Percentiles rank a stretch among this genome's conserved stretches.
phyloP scores from a whole-genome alignment of 2,797 vertebrate genomes.

The Macroramphosus scolopax region DNA sequence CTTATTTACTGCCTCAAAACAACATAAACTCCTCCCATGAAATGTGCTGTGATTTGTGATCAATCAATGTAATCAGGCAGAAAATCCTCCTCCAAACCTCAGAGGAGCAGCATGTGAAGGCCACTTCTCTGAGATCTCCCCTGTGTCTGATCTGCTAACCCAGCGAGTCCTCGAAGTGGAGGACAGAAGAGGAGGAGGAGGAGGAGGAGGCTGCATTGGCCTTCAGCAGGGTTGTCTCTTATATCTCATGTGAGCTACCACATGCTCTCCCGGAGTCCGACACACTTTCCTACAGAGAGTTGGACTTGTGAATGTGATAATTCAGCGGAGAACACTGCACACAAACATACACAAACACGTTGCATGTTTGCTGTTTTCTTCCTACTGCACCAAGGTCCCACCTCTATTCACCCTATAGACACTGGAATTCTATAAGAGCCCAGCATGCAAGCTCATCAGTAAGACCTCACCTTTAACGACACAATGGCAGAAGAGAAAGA shows the following conservation, averaged over 20 bases:
- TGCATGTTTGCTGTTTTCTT: not conserved
- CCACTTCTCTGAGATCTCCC: too few relatives aligned
- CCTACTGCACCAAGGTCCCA: not conserved
- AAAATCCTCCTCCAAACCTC: too few relatives aligned
- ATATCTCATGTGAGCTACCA: slow-evolving; percentile 41
- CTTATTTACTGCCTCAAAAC: slow-evolving; percentile 6
- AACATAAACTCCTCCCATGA: too few relatives aligned
- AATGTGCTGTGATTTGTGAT: too few relatives aligned
- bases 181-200: slow-evolving; percentile 3
- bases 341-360: not conserved
- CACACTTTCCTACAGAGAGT: not conserved
- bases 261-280: slow-evolving; percentile 31
- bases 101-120: too few relatives aligned
- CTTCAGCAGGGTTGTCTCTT: slow-evolving; percentile 34
- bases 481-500: slow-evolving; percentile 15
- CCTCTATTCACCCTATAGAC: slow-evolving; percentile 5
- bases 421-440: slow-evolving; percentile 15
- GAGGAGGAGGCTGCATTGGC: slow-evolving; percentile 16
- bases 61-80: too few relatives aligned
- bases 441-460: slow-evolving; percentile 11
- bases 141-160: too few relatives aligned
- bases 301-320: too few relatives aligned
- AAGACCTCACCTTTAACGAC: slow-evolving; percentile 23
- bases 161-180: slow-evolving; percentile 12
- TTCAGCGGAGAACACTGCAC: not conserved